phyloP scores from a whole-genome alignment of 1,140 invertebrate species.

The Habropoda laboriosa region DNA sequence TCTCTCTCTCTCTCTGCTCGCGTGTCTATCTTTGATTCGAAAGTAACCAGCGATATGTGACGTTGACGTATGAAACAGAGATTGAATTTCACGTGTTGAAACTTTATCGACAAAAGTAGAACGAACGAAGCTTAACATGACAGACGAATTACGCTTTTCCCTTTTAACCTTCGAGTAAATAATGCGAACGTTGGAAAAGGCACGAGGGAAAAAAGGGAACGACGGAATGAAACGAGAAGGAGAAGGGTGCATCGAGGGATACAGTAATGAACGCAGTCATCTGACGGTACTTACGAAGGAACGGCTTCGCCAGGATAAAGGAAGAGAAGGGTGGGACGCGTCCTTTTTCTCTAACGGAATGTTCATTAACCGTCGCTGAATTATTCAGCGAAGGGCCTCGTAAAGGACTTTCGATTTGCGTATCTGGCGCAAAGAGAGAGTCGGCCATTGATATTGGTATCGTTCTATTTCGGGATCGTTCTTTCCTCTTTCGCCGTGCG shows the following conservation, averaged over 20 bases:
- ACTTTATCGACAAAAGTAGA: too few species aligned
- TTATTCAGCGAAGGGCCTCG: conserved; percentile 39
- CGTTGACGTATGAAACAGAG: too few species aligned
- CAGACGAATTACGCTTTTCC: neutral
- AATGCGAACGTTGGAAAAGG: conserved; percentile 5
- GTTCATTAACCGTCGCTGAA: conserved; percentile 56
- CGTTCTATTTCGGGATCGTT: neutral
- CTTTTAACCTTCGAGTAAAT: conserved; percentile 29
- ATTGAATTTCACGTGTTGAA: too few species aligned
- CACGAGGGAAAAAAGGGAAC: neutral
- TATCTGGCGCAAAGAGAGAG: neutral
- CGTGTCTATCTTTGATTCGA: neutral
- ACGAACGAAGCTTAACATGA: neutral
- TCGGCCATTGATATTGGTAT: neutral
- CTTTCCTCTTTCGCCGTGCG: conserved; percentile 5
- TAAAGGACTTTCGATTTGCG: conserved; percentile 26
- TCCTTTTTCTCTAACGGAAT: conserved; percentile 1
- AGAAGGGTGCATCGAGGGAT: neutral
- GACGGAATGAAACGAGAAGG: conserved; percentile 12
- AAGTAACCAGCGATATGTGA: too few species aligned
- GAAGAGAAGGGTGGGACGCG: neutral
- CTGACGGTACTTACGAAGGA: conserved; percentile 9
- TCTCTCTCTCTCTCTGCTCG: neutral
- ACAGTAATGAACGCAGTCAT: conserved; percentile 39
- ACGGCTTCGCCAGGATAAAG: conserved; percentile 2